Evolutionary conservation across 2,888 invertebrate genomes (phyloP), one percentile per base, ranked within the genome.

Genomic region (Agelastica alni): DNA sequence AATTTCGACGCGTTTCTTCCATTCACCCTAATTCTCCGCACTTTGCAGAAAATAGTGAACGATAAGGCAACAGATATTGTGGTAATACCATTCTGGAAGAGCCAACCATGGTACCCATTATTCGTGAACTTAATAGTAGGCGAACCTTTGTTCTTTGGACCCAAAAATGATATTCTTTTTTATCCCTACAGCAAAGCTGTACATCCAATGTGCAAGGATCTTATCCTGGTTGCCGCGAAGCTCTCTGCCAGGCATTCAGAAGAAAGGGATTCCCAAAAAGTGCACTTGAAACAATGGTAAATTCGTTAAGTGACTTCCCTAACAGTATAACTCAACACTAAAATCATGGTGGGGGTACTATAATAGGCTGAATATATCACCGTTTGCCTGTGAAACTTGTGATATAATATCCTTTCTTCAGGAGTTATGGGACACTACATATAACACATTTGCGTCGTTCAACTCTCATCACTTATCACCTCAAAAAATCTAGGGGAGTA

Each of bases 71-170:
- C 37, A 10, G 67, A 67, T 3, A 65, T 69, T 7, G 17, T 70
- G 4, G 64, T 70, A 1, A 67, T 69, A 4, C 69, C 65, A 7
- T 30, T 47, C 9, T 71, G 63, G 68, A 54, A 52, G 18, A 46
- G 58, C 1, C 69, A 72, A 51, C 61, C 66, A 0, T 70, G 65
- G 68, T 68, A 59, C 42, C 67, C 67, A 2, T 13, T 44, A 3
- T 53, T 51, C 31, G 2, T 7, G 13, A 36, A 32, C 28, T n/a
- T 53, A 2, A 14, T n/a, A n/a, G 17, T 12, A 13, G 20, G 9
- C 7, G 14, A 37, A n/a, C 47, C 31, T 28, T 3, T 54, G 13
- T 16, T 34, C 7, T 37, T 51, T 31, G 22, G 17, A 16, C 51
- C 47, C 4, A 1, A 17, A 16, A 43, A 28, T 13, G 30, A 51